Evolutionary conservation across 2,797 vertebrate genomes (phyloP), one percentile per base, ranked within the genome.

Genomic region (Pseudomugil tenellus): DNA sequence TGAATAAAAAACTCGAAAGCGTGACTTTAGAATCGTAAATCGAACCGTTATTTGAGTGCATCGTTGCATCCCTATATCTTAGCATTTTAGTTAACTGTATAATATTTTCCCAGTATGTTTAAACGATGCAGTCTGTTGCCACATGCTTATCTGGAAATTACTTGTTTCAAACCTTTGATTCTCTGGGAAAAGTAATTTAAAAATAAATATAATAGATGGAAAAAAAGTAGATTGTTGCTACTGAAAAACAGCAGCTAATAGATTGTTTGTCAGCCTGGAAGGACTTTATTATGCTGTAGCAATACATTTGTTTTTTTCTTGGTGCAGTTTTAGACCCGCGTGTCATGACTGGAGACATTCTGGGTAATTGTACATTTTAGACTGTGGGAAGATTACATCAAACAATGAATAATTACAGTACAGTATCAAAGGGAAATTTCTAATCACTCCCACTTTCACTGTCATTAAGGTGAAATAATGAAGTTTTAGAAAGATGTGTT

Each of bases 341-440:
- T 49, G 51, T 70, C 49, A 67, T 63, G 51, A 53, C 58, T 46
- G 58, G 53, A 67, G 54, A 57, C 60, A 75, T 67, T 80, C 10
- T n/a, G 31, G 55, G 62, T 58, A 62, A 53, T 74, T n/a, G 63
- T 41, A 49, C 59, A 61, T 83, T 86, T 80, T 80, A 87, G 70
- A 76, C 60, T 32, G 3, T 58, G 16, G 39, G 58, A 25, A 53
- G 62, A 72, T 87, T 90, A 81, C 70, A 81, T 57, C 14, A 17
- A 16, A 89, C 67, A 53, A 59, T 16, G 59, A 63, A 34, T 80
- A 60, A 67, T 80, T 28, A 77, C 66, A 72, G 55, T 59, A 60
- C 60, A 51, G 52, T 41, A 31, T 43, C 17, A n/a, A 21, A 75
- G 57, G 72, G 63, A 75, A 69, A 43, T 39, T 34, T 74, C 67